These are phyloP conservation scores for Nannoperca australis DNA, from an alignment of 2,797 vertebrate genomes.

Conservation along the genomic window DNA sequence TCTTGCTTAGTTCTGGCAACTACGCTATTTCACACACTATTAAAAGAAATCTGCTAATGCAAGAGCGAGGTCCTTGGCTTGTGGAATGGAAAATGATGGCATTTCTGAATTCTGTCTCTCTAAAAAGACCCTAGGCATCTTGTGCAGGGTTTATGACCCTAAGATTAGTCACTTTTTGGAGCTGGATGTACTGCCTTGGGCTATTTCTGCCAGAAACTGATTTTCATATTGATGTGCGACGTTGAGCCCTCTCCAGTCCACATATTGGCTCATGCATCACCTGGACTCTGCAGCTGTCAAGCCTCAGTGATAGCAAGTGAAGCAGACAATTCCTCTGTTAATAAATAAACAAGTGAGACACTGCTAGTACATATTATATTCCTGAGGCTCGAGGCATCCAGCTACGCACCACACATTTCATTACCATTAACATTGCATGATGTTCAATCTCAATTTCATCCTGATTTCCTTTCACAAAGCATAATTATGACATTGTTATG, in stretches of 20 bases:
- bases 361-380: constrained; percentile 74
- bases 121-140: constrained; percentile 80
- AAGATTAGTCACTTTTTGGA: constrained; percentile 86
- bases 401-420: constrained; percentile 68
- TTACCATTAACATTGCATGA: constrained; percentile 80
- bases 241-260: constrained; percentile 83
- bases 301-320: constrained; percentile 85
- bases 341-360: constrained; percentile 86
- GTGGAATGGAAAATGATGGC: constrained; percentile 81
- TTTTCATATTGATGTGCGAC: constrained; percentile 89
- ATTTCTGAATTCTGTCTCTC: constrained; percentile 83
- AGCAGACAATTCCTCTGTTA: constrained; percentile 83
- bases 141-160: constrained; percentile 86
- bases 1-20: constrained; percentile 80
- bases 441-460: constrained; percentile 68
- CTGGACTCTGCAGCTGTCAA: constrained; percentile 85
- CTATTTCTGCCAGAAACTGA: constrained; percentile 86
- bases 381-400: constrained; percentile 54
- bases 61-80: constrained; percentile 75
- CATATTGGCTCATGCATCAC: constrained; percentile 91
- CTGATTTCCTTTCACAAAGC: constrained; percentile 59
- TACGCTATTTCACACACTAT: constrained; percentile 84
- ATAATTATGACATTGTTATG: constrained; percentile 59
- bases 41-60: constrained; percentile 84
- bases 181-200: constrained; percentile 81